phyloP scores from a whole-genome alignment of 2,113 vertebrate genomes.

The Hystrix cristata region DNA sequence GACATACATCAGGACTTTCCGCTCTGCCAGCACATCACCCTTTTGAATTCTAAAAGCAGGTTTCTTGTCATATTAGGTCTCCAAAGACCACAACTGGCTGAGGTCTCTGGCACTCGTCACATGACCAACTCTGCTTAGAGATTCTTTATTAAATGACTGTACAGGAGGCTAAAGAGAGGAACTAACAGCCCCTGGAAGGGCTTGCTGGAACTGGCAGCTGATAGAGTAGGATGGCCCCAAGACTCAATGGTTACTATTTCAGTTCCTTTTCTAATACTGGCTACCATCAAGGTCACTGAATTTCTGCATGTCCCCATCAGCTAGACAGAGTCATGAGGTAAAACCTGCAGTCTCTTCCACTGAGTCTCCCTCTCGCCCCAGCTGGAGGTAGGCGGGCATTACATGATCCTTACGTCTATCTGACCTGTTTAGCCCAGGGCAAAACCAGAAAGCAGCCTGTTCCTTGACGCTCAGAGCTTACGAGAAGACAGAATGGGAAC shows the following conservation, averaged over 20 bases:
- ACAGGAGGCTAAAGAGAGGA: neutral
- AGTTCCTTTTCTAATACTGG: neutral
- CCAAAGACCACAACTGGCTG: neutral
- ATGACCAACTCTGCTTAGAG: neutral
- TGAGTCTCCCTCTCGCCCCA: neutral
- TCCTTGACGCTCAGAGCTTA: fast-evolving
- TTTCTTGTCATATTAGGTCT: neutral
- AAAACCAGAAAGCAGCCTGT: neutral
- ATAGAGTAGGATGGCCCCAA: neutral
- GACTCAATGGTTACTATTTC: neutral
- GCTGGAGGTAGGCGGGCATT: neutral
- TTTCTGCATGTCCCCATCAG: neutral
- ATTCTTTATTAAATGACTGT: neutral
- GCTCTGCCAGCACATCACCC: neutral
- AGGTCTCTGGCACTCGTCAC: neutral
- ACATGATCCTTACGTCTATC: neutral
- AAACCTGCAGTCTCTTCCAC: neutral
- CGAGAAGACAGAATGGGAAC: neutral
- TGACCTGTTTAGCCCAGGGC: neutral
- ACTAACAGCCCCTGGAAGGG: neutral
- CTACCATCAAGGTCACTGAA: neutral
- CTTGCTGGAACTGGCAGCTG: neutral
- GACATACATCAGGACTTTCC: fast-evolving
- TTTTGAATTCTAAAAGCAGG: neutral
- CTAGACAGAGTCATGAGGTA: neutral